Base-by-base conservation (phyloP, 2,113 vertebrate species). In the Dipodomys ordii region DNA sequence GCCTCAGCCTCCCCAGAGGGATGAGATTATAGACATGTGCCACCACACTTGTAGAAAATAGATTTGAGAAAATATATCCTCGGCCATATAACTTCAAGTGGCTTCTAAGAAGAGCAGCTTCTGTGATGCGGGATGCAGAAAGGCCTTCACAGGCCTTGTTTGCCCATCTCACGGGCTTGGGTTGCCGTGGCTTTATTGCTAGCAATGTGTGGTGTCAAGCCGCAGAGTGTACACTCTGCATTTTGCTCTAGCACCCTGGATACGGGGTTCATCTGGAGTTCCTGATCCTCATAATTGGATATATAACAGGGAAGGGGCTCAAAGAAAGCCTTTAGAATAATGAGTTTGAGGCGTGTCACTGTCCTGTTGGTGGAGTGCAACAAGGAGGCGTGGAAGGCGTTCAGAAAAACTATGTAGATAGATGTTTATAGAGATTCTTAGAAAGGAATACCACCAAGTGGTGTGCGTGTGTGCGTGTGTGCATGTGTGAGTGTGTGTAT, bases 161-260 rank as follows among this genome's bases (percentile, higher is more conserved):
- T 90, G 64, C 44, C 30, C 88, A 73, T 93, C 76, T 94, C 39
- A 39, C 5, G 39, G 39, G 39, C 39, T 39, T 39, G 39, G 39
- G 39, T 39, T 39, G 39, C 39, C 39, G 39, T 39, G 69, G 39
- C 16, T 91, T 71, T 82, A 64, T 77, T 91, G n/a, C 82, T 49
- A 57, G 27, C 62, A 30, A 20, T 30, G 57, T 8, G 12, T 69
- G 68, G 60, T 93, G 32, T 83, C 64, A 69, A 72, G 73, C 22
- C 30, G 12, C 7, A 46, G 13, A 32, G 62, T 72, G 78, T 88
- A 83, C 64, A 39, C 32, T 94, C 68, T 74, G 39, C 83, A 74
- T 77, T 95, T 78, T 62, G 4, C 67, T 73, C 32, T 20, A 27
- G 62, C 72, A 39, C 82, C 83, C 53, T 91, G 90, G 90, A 76